Conservation (phyloP, 2,113 vertebrate genomes). For the Sinocyclocheilus anophthalmus region DNA sequence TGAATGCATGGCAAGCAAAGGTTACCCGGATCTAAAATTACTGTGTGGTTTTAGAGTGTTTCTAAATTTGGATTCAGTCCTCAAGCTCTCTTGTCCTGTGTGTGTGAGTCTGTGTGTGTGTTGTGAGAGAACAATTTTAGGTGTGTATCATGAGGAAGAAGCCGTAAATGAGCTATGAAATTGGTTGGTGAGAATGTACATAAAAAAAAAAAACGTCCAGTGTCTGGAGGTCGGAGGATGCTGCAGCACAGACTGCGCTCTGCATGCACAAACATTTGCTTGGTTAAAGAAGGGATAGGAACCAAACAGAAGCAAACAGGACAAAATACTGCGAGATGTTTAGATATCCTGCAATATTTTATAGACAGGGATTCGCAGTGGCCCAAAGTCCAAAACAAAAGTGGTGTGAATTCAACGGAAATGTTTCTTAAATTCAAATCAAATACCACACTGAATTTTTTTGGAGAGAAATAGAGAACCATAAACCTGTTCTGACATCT, state of each 20-base stretch:
- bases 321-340: background rate
- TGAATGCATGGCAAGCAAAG: background rate
- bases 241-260: slow-evolving; percentile 17
- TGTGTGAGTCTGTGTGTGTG: background rate
- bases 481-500: background rate
- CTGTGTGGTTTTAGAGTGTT: slow-evolving; percentile 37
- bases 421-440: background rate
- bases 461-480: background rate
- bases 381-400: background rate
- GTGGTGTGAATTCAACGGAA: background rate
- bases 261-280: slow-evolving; percentile 40
- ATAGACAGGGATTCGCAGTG: background rate
- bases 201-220: slow-evolving; percentile 38
- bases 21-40: slow-evolving; percentile 31
- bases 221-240: slow-evolving; percentile 53
- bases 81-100: background rate
- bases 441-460: background rate
- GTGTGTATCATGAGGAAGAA: slow-evolving; percentile 31
- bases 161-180: slow-evolving; percentile 60
- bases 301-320: background rate
- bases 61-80: slow-evolving; percentile 37
- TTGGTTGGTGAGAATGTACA: slow-evolving; percentile 56
- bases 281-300: slow-evolving; percentile 7
- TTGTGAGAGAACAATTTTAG: slow-evolving; percentile 26
- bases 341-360: background rate